phyloP scores from a whole-genome alignment of 2,113 vertebrate species.

The Elgaria multicarinata region DNA sequence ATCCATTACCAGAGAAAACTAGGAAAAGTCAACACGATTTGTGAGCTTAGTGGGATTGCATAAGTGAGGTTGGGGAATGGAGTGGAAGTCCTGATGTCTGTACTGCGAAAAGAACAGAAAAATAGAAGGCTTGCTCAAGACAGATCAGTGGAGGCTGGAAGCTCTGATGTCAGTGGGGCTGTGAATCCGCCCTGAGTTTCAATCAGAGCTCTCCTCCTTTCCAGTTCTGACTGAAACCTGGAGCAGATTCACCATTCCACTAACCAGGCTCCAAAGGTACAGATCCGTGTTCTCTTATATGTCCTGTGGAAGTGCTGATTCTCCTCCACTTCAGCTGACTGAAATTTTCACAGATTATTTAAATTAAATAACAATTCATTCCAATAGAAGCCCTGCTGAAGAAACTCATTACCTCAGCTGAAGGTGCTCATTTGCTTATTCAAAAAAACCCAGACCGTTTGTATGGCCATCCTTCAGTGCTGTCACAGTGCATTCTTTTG shows the following conservation, averaged over 20 bases:
- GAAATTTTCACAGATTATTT: neutral
- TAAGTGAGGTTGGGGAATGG: conserved; percentile 11
- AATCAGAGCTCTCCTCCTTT: too few species aligned
- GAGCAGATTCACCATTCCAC: too few species aligned
- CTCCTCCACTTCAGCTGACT: neutral
- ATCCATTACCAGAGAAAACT: too few species aligned
- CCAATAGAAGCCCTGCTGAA: conserved; percentile 40
- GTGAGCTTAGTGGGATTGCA: neutral
- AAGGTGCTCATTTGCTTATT: conserved; percentile 29
- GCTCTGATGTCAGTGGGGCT: too few species aligned
- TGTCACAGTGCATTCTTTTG: conserved; percentile 12
- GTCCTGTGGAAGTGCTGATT: neutral
- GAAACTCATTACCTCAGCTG: conserved; percentile 32
- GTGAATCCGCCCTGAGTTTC: too few species aligned
- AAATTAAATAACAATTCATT: conserved; percentile 40
- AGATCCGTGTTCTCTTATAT: conserved; percentile 40
- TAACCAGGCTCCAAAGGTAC: too few species aligned
- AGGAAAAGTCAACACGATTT: too few species aligned
- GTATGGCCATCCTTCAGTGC: conserved; percentile 22
- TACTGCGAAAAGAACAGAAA: conserved; percentile 11
- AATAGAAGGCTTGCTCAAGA: conserved; percentile 19
- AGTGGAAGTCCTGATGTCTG: conserved; percentile 38
- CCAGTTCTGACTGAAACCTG: too few species aligned
- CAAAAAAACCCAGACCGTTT: conserved; percentile 8
- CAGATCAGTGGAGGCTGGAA: too few species aligned